Base-by-base conservation (phyloP, 2,888 invertebrate species). In the Pseudococcus jackbeardsleyi region DNA sequence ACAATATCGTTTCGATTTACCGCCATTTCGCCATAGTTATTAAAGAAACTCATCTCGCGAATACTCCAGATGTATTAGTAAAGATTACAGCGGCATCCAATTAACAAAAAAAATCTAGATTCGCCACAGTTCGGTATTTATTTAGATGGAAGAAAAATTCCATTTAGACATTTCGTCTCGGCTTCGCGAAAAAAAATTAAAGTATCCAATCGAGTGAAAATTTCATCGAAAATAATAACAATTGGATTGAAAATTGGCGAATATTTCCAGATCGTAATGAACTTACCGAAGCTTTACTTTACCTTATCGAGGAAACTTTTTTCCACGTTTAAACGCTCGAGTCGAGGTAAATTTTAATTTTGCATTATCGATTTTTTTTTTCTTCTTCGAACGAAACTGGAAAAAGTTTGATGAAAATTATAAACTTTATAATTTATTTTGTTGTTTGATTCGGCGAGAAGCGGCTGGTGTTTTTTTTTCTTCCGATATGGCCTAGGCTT, bases 181-280 rank as follows among this genome's bases (percentile, higher is more conserved):
- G 15, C 19, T 64, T 22, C 8, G 22, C 11, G 17, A 72, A 72
- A 72, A 72, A 72, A 72, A 72, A 33, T 72, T 72, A 26, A 33
- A 72, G 72, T 72, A 72, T 33, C 7, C 72, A 72, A 72, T 17
- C 15, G 39, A 72, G 72, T 72, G 72, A 72, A 72, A 72, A 72
- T 72, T 72, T 72, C 72, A 64, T 72, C 72, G 26, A 72, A 72
- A 72, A 72, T 72, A 72, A 72, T 33, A 72, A 72, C 26, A 72
- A 72, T 72, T 72, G 72, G 72, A 72, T 72, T 72, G 72, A 72
- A 72, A 72, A 72, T 72, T 72, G 72, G 72, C 72, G 72, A 72
- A 33, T 72, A 72, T 72, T 33, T 72, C 17, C 15, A 39, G 17
- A 72, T 72, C 15, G 72, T 72, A 72, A 72, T 72, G 72, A 72